phyloP scores from a whole-genome alignment of 2,113 vertebrate species.

The Falco punctatus region DNA sequence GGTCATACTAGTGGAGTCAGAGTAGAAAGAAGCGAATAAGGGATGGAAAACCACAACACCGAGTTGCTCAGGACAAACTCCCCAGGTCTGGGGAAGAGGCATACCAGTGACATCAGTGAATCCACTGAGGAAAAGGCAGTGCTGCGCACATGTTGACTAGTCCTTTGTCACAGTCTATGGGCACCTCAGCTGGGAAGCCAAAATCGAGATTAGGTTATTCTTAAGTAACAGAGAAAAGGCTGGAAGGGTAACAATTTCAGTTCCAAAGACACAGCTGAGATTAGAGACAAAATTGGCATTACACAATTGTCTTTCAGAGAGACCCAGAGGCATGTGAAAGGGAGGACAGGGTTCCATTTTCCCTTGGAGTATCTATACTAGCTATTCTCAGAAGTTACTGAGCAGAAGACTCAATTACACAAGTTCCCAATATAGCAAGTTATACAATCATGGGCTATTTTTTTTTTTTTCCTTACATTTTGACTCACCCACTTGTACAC shows the following conservation, averaged over 20 bases:
- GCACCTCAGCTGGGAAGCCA: not conserved
- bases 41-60: not conserved
- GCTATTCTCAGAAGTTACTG: slow-evolving; percentile 21
- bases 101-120: not conserved
- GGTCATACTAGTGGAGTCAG: not conserved
- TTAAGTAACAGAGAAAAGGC: not conserved
- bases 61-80: not conserved
- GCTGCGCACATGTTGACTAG: rapidly evolving
- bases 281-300: not conserved
- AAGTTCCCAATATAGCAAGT: slow-evolving; percentile 20
- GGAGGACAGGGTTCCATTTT: not conserved
- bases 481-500: not conserved
- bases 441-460: not conserved
- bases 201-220: not conserved
- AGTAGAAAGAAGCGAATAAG: not conserved
- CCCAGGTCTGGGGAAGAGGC: not conserved
- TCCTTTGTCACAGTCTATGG: not conserved
- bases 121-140: not conserved
- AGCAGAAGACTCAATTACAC: not conserved
- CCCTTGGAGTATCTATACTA: not conserved
- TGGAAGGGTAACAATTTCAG: not conserved
- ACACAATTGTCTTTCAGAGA: not conserved
- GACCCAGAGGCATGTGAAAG: not conserved
- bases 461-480: not conserved
- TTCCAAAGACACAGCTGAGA: not conserved